Evolutionary conservation across 2,113 vertebrate genomes (phyloP), one percentile per base, ranked within the genome.

Genomic region (Ophiodon elongatus): DNA sequence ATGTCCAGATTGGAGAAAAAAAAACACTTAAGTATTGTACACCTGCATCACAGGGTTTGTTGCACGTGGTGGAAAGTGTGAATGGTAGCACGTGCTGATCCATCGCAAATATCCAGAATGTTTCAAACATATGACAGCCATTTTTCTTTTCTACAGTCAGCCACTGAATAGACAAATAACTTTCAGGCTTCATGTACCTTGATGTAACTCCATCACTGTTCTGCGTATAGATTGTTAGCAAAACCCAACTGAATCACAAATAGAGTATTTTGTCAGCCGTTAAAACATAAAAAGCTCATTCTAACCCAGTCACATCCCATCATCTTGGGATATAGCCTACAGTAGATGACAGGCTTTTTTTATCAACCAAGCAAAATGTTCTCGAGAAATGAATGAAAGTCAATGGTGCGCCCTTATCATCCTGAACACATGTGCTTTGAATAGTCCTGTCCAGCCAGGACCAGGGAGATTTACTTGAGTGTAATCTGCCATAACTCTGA

Each of bases 321-420:
- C 76, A 84, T 50, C 43, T 68, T 43, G 1, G 21, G 2, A 67
- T 64, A 64, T 60, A 73, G 80, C 83, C 76, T 31, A 57, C 73
- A 84, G 76, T 37, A n/a, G 10, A 77, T 65, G 85, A 72, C 79
- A 72, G 35, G 59, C 27, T 76, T 86, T 72, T 88, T 86, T 72
- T 88, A 88, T 67, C 80, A 52, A 52, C 39, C 21, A 23, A 50
- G 76, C 68, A 54, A 65, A 79, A 80, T 83, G 68, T 84, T 83
- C 73, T 89, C 69, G 50, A 37, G 71, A 37, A 80, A 80, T 79
- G 63, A 71, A 73, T 59, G 73, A 35, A 79, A 80, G 88, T 77
- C 82, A 71, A 57, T 72, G 45, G 25, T 29, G n/a, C 71, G 82
- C 31, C 89, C 89, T 91, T 71, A 87, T 92, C 71, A 74, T 65